Base-by-base conservation (phyloP, 2,888 invertebrate genomes). In the Dryocosmus kuriphilus region DNA sequence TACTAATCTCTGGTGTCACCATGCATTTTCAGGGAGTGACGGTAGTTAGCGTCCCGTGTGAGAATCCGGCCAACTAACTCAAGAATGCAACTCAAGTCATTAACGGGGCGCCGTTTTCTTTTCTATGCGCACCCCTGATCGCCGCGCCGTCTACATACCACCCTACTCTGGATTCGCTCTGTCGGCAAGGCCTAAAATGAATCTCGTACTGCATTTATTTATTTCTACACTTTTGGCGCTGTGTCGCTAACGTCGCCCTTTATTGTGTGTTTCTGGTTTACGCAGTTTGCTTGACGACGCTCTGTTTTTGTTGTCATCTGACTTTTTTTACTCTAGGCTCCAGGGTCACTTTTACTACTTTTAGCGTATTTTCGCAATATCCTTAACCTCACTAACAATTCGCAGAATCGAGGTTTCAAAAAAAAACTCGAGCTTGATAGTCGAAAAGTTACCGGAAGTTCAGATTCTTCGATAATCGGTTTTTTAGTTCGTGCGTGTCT, bases 201-300 rank as follows among this genome's bases (percentile, higher is more conserved):
- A n/a, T n/a, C n/a, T n/a, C n/a, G n/a, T n/a, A n/a, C n/a, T n/a
- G n/a, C n/a, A n/a, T n/a, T n/a, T n/a, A n/a, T 32, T 32, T 32
- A 32, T 32, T 32, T 5, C 32, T 0, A 8, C 32, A 41, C 41
- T 41, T 16, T 82, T 35, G 84, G 81, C 87, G 84, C 84, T 75
- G 60, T 19, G 74, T 82, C 81, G 74, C 61, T 27, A 32, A 32
- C 32, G 77, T 82, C 77, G 78, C 80, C 79, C 79, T 85, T 82
- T 80, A 80, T 77, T 77, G 74, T 80, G 57, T 78, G 82, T 83
- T 87, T 88, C 87, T 88, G 87, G 87, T 85, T 82, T 82, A 80
- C n/a, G 67, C 22, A 22, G 57, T 57, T 81, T 83, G 83, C 79
- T 78, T 81, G 77, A 82, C 84, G 82, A 83, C 83, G 85, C 79